These are phyloP conservation scores for Megalurothrips usitatus DNA, from an alignment of 2,888 invertebrate species.

Conservation along the genomic window DNA sequence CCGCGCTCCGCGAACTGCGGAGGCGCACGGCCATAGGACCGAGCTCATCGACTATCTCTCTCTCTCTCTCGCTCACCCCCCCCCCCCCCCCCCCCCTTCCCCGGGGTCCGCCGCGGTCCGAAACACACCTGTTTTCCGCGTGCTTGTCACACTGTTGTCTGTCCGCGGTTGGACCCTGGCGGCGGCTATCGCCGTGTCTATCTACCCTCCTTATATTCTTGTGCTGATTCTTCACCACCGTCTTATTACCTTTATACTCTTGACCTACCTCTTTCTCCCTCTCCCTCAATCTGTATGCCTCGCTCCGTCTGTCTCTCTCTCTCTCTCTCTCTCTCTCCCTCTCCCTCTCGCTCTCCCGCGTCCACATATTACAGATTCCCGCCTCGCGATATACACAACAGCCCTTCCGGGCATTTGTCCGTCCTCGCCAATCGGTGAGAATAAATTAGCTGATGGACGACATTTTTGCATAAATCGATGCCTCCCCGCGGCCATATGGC, in stretches of 20 bases:
- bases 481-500: constrained; percentile 13
- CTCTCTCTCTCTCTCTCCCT: neutral
- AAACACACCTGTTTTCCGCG: neutral
- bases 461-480: constrained; percentile 25
- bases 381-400: neutral
- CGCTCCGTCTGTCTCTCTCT: neutral
- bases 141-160: neutral
- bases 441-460: constrained; percentile 18
- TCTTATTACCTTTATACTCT: neutral
- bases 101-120: neutral
- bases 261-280: neutral
- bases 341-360: neutral
- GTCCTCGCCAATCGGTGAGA: constrained; percentile 21
- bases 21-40: too few relatives aligned
- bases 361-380: neutral
- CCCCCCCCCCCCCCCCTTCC: too few relatives aligned
- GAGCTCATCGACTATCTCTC: too few relatives aligned
- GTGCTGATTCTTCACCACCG: too few relatives aligned
- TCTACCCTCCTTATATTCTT: too few relatives aligned
- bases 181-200: too few relatives aligned
- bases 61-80: too few relatives aligned
- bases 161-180: neutral
- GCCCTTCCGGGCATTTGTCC: constrained; percentile 25
- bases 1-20: too few relatives aligned
- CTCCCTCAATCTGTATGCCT: neutral